phyloP scores from a whole-genome alignment of 2,113 vertebrate genomes.

The Aldabrachelys gigantea region DNA sequence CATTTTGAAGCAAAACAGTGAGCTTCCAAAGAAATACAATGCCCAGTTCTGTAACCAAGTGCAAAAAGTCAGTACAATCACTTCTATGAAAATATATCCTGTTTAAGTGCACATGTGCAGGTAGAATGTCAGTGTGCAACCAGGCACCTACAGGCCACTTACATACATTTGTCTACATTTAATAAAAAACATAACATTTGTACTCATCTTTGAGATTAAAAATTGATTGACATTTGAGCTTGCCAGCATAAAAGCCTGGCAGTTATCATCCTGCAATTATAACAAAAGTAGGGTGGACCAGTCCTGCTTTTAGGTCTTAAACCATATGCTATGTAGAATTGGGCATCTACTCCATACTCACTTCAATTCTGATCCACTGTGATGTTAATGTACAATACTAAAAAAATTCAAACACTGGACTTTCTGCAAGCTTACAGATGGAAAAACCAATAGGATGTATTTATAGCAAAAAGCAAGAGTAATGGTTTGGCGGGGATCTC shows the following conservation, averaged over 20 bases:
- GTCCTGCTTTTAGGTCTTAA: not conserved
- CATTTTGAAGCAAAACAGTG: not conserved
- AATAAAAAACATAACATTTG: not conserved
- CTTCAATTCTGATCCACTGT: not conserved
- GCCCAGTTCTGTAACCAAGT: not conserved
- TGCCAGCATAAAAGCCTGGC: not conserved
- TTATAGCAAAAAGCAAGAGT: not conserved
- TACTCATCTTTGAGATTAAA: not conserved
- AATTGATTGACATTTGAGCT: not conserved
- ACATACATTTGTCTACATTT: not conserved
- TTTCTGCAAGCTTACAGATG: not conserved
- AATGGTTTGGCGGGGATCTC: not conserved
- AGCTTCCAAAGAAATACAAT: not conserved
- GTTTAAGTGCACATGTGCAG: not conserved
- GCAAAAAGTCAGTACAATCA: not conserved
- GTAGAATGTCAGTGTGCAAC: not conserved
- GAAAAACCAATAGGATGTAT: not conserved
- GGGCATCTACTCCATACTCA: not conserved
- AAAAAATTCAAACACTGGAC: not conserved
- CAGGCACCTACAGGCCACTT: not conserved
- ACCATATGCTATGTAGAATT: not conserved
- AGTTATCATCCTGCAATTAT: rapidly evolving
- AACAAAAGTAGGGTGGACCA: not conserved
- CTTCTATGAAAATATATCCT: not conserved
- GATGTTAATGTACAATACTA: not conserved